Percentiles rank a stretch among this genome's conserved stretches.
Evolutionary conservation across 92 coral and sea anemone species (phyloP).

Genomic region (Palythoa heliodiscus): DNA sequence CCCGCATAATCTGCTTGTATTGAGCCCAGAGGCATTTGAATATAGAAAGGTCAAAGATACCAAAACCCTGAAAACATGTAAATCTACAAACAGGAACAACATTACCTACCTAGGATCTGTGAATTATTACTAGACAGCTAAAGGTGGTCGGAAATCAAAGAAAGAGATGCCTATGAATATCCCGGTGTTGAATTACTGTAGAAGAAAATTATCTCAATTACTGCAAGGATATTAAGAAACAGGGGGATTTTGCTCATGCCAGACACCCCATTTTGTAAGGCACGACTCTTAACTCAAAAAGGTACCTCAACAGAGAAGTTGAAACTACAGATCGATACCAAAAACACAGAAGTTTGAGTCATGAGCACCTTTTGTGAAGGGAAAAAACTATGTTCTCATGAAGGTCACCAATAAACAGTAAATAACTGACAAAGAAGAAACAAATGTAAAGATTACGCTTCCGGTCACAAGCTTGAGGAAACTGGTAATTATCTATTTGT

Average conservation of each 20-base stretch:
- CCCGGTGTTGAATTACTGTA: conserved; percentile 46
- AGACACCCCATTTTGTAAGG: conserved; percentile 46
- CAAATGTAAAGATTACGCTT: conserved; percentile 47
- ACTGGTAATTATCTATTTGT: conserved; percentile 43
- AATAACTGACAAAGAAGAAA: conserved; percentile 53
- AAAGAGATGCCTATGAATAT: conserved; percentile 43
- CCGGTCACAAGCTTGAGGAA: conserved; percentile 3
- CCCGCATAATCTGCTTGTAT: no score
- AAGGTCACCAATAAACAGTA: conserved; percentile 50
- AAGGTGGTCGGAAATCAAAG: conserved; percentile 36
- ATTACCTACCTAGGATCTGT: no score
- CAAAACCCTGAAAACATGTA: no score
- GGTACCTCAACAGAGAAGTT: not conserved
- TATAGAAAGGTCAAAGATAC: no score
- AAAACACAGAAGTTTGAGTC: conserved; percentile 26
- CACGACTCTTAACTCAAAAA: conserved; percentile 48
- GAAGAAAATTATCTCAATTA: not conserved
- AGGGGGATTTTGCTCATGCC: conserved; percentile 33
- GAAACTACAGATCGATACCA: not conserved
- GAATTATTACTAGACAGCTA: not conserved
- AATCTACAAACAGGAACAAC: no score
- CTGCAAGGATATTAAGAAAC: conserved; percentile 29
- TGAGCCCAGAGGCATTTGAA: no score
- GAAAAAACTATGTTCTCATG: conserved; percentile 37
- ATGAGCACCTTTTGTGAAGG: conserved; percentile 54